phyloP scores from a whole-genome alignment of 2,797 vertebrate species.

The Helicolenus hilgendorfi region DNA sequence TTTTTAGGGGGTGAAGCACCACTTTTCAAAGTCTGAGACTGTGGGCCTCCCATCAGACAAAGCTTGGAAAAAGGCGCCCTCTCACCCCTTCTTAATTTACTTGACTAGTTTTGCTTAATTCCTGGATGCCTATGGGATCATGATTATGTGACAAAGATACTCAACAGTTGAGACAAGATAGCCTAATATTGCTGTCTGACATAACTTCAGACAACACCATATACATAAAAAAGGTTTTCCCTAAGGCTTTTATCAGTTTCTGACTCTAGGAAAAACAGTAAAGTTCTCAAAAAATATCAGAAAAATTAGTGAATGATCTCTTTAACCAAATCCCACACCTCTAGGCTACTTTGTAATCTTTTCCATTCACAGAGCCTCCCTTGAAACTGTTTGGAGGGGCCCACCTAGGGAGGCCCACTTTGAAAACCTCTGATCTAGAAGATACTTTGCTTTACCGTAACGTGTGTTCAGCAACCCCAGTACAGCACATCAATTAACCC shows the following conservation, averaged over 20 bases:
- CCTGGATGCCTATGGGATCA: background rate
- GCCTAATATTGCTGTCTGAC: background rate
- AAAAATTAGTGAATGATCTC: background rate
- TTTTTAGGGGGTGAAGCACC: background rate
- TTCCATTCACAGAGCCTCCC: too few relatives aligned
- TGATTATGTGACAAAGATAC: background rate
- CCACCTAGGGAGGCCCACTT: too few relatives aligned
- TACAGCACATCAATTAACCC: background rate
- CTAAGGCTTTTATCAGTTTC: background rate
- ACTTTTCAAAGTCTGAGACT: too few relatives aligned
- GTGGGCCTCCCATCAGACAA: too few relatives aligned
- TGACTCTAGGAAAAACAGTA: background rate
- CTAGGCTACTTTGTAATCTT: background rate
- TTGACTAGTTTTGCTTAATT: background rate
- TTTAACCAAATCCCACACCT: background rate
- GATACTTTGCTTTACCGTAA: too few relatives aligned
- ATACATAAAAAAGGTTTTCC: background rate
- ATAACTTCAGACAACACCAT: background rate
- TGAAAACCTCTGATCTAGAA: background rate
- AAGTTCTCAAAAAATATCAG: too few relatives aligned
- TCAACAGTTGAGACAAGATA: background rate
- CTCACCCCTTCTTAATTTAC: too few relatives aligned
- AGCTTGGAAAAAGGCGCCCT: too few relatives aligned
- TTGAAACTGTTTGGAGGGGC: too few relatives aligned
- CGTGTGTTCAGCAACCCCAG: background rate